Conservation (phyloP, 2,888 invertebrate species). For the Baccha elongata region DNA sequence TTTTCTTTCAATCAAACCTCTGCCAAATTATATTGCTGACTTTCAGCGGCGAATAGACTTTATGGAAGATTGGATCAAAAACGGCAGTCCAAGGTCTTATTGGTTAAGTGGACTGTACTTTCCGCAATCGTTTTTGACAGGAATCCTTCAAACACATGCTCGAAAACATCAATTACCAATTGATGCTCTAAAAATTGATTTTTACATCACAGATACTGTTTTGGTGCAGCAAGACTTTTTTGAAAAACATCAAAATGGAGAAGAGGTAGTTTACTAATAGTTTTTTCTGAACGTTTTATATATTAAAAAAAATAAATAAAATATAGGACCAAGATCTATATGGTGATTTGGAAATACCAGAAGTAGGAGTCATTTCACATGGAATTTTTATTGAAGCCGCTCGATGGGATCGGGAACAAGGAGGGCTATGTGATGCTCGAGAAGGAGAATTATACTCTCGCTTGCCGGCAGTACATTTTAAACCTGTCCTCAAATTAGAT, state of each 20-base stretch:
- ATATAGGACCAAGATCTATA: slow-evolving; percentile 83
- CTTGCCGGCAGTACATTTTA: slow-evolving; percentile 79
- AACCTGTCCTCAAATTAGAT: slow-evolving; percentile 78
- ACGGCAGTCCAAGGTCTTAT: slow-evolving; percentile 90
- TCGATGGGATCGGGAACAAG: slow-evolving; percentile 88
- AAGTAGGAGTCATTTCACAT: slow-evolving; percentile 89
- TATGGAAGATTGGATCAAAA: slow-evolving; percentile 88
- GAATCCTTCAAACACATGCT: slow-evolving; percentile 94
- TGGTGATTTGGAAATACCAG: slow-evolving; percentile 84
- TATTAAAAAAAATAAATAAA: neutral
- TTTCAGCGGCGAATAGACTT: slow-evolving; percentile 91
- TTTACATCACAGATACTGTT: slow-evolving; percentile 84
- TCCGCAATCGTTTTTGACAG: slow-evolving; percentile 96
- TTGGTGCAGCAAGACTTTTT: slow-evolving; percentile 88
- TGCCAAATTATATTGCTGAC: slow-evolving; percentile 94
- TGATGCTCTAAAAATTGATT: slow-evolving; percentile 92
- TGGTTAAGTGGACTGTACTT: slow-evolving; percentile 98
- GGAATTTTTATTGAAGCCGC: slow-evolving; percentile 95
- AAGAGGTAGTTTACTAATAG: slow-evolving; percentile 76
- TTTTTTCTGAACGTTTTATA: slow-evolving; percentile 29
- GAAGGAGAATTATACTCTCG: slow-evolving; percentile 83
- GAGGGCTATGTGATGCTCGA: slow-evolving; percentile 88
- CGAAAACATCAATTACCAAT: slow-evolving; percentile 93
- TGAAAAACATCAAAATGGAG: slow-evolving; percentile 78
- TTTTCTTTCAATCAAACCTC: slow-evolving; percentile 93